Percentiles rank a stretch among this genome's conserved stretches.
phyloP scores from a whole-genome alignment of 2,888 invertebrate genomes.

The Mimumesa dahlbomi region DNA sequence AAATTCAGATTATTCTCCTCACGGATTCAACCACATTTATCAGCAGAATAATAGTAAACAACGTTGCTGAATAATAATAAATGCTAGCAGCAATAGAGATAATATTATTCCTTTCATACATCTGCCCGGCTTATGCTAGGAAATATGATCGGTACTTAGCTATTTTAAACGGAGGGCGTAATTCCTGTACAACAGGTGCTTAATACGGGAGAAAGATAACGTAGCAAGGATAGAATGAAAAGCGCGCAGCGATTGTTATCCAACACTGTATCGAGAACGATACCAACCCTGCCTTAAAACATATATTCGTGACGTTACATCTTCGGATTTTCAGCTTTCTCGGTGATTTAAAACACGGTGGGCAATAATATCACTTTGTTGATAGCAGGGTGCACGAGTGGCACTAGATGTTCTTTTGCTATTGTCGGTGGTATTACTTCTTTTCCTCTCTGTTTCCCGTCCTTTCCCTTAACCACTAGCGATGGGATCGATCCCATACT shows the following conservation, averaged over 20 bases:
- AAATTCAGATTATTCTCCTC: no score
- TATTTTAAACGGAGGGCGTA: slow-evolving; percentile 6
- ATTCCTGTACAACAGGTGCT: slow-evolving; percentile 44
- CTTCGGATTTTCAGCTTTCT: not conserved
- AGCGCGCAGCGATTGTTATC: slow-evolving; percentile 26
- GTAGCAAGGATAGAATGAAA: not conserved
- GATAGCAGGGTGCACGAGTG: slow-evolving; percentile 2
- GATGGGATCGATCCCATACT: slow-evolving; percentile 36
- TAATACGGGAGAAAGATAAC: not conserved
- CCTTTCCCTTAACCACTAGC: slow-evolving; percentile 7
- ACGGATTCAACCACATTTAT: no score
- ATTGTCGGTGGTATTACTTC: slow-evolving; percentile 31
- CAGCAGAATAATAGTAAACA: no score
- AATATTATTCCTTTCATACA: no score
- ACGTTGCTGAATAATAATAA: no score
- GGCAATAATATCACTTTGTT: slow-evolving; percentile 8
- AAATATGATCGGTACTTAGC: not conserved
- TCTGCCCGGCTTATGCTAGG: not conserved
- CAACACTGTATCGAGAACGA: not conserved
- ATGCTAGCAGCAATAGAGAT: no score
- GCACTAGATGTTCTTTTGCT: slow-evolving; percentile 16
- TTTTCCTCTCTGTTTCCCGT: slow-evolving; percentile 18
- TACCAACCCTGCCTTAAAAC: slow-evolving; percentile 5
- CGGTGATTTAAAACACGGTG: not conserved
- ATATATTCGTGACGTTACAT: slow-evolving; percentile 8